phyloP scores from a whole-genome alignment of 2,113 vertebrate genomes.

The Platysternon megacephalum region DNA sequence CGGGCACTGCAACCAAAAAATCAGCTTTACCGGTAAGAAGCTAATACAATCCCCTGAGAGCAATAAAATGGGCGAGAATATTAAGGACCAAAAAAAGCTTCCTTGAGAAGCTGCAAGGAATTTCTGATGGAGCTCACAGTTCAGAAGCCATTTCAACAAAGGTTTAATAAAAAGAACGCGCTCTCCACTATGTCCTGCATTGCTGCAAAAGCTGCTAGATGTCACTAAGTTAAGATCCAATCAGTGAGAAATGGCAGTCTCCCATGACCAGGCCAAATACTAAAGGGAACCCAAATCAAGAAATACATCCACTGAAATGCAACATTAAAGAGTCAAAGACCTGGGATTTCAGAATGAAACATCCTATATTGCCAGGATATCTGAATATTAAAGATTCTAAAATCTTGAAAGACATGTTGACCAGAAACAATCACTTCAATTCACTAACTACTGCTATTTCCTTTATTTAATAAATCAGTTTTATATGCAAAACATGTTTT shows the following conservation, averaged over 20 bases:
- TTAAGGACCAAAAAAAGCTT: not conserved
- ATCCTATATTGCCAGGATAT: not conserved
- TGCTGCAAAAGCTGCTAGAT: not conserved
- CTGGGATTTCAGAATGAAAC: not conserved
- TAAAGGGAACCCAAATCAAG: not conserved
- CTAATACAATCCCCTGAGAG: not conserved
- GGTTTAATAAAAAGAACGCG: not conserved
- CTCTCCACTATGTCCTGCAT: not conserved
- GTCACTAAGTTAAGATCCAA: not conserved
- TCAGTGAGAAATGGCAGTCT: not conserved
- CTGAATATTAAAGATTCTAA: not conserved
- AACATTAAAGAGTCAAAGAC: not conserved
- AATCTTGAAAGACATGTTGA: too few species aligned
- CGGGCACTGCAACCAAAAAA: not conserved
- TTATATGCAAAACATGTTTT: too few species aligned
- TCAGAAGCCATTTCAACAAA: not conserved
- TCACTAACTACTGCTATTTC: too few species aligned
- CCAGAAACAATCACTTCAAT: too few species aligned
- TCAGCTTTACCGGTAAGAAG: fast-evolving
- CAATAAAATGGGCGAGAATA: fast-evolving
- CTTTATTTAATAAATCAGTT: too few species aligned
- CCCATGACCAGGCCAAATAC: not conserved
- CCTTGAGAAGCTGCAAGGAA: not conserved
- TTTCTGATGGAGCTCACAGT: not conserved
- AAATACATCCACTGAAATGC: not conserved